A percentile compares a stretch with the other conserved stretches of the same genome.
phyloP scores from a whole-genome alignment of 2,888 invertebrate genomes.

The Parasteatoda lunata region DNA sequence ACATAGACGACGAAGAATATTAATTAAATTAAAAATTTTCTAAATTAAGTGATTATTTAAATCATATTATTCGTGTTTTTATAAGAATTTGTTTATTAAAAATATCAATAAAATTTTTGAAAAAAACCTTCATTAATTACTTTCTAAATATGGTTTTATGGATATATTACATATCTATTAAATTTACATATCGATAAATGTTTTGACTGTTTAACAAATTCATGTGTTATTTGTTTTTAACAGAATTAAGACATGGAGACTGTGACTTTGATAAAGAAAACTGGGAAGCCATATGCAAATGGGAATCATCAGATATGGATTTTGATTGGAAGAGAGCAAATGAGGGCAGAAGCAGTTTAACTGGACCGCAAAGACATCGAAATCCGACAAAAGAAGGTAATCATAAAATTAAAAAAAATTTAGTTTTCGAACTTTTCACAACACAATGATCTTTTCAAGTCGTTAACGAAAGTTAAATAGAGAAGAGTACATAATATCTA shows the following conservation, averaged over 20 bases:
- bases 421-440: background rate
- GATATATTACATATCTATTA: background rate
- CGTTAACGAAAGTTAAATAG: too few species aligned
- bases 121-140: too few species aligned
- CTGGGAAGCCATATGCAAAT: conserved; percentile 42
- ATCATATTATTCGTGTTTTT: too few species aligned
- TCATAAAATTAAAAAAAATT: background rate
- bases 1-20: too few species aligned
- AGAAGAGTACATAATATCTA: too few species aligned
- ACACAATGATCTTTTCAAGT: too few species aligned
- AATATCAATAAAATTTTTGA: too few species aligned
- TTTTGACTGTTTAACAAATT: background rate
- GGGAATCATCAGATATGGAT: conserved; percentile 17
- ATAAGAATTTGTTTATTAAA: too few species aligned
- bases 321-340: conserved; percentile 53
- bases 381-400: conserved; percentile 47
- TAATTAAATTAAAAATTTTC: too few species aligned
- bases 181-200: background rate
- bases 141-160: background rate
- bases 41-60: too few species aligned
- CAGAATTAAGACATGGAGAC: conserved; percentile 27
- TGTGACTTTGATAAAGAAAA: conserved; percentile 51
- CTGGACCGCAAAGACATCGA: conserved; percentile 47
- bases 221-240: conserved; percentile 10
- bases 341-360: conserved; percentile 19